Evolutionary conservation across 2,797 vertebrate species (phyloP).

Genomic region (Pseudopleuronectes americanus): DNA sequence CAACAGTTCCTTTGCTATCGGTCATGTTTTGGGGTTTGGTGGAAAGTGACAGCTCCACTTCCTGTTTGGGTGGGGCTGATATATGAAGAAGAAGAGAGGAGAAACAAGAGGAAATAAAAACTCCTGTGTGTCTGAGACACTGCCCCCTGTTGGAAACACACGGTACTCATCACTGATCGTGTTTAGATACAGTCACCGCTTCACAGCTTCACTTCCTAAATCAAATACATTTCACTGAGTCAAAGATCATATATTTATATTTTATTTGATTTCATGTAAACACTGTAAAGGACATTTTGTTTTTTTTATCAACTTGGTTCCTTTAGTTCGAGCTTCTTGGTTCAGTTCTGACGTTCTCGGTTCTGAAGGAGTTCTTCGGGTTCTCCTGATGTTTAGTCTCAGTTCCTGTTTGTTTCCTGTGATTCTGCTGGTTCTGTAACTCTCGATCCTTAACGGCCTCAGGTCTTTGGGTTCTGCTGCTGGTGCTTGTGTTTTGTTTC

Average conservation of each 20-base stretch:
- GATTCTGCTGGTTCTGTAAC: not conserved
- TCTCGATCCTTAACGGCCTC: not conserved
- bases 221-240: too few species aligned
- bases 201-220: too few species aligned
- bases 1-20: not conserved
- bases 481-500: not conserved
- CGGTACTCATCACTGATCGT: not conserved
- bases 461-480: slow-evolving; percentile 10
- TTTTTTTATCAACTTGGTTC: not conserved
- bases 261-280: not conserved
- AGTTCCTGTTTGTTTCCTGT: not conserved
- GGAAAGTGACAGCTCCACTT: slow-evolving; percentile 15
- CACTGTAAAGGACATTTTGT: not conserved
- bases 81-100: slow-evolving; percentile 21
- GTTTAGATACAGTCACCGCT: too few species aligned
- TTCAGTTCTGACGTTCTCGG: not conserved
- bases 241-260: too few species aligned
- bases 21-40: not conserved
- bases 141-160: slow-evolving; percentile 19
- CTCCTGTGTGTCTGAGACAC: not conserved
- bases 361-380: too few species aligned
- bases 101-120: slow-evolving; percentile 28
- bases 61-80: slow-evolving; percentile 73
- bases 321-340: not conserved
- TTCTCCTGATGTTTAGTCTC: not conserved